phyloP scores from a whole-genome alignment of 2,888 invertebrate genomes.

The Magallana nippona region DNA sequence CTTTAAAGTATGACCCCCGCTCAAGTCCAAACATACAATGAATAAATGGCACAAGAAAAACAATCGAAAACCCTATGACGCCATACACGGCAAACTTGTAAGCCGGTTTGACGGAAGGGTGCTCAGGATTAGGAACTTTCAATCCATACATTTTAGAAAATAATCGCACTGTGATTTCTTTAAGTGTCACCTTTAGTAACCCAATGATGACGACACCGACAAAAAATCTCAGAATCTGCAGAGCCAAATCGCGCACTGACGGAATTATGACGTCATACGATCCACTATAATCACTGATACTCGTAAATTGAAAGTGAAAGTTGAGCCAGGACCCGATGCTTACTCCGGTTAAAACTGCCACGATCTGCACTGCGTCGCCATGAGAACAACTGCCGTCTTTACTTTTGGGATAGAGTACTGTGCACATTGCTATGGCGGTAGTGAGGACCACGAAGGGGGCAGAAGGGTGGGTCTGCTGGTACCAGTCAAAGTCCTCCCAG shows the following conservation, averaged over 20 bases:
- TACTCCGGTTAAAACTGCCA: slow-evolving; percentile 62
- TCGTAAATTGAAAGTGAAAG: slow-evolving; percentile 65
- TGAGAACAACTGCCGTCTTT: slow-evolving; percentile 64
- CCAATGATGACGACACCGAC: slow-evolving; percentile 62
- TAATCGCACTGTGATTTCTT: slow-evolving; percentile 58
- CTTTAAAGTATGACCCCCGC: slow-evolving; percentile 63
- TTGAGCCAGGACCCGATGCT: slow-evolving; percentile 66
- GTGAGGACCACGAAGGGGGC: slow-evolving; percentile 63
- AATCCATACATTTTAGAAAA: slow-evolving; percentile 65
- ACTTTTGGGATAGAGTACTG: slow-evolving; percentile 67
- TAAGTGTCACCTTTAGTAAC: slow-evolving; percentile 58
- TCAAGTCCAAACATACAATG: slow-evolving; percentile 64
- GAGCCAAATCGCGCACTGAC: slow-evolving; percentile 58
- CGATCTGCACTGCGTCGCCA: slow-evolving; percentile 67
- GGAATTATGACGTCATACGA: slow-evolving; percentile 56
- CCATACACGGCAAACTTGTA: slow-evolving; percentile 70
- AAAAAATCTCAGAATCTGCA: slow-evolving; percentile 64
- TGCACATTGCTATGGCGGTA: slow-evolving; percentile 65
- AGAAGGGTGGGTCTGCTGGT: slow-evolving; percentile 66
- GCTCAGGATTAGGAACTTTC: slow-evolving; percentile 65
- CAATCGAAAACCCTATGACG: slow-evolving; percentile 61
- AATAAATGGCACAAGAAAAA: slow-evolving; percentile 64
- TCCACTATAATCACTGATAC: slow-evolving; percentile 46
- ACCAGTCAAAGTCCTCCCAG: slow-evolving; percentile 65
- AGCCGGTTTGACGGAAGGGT: slow-evolving; percentile 63